phyloP scores from a whole-genome alignment of 1,140 invertebrate genomes.

The Neoseiulus cucumeris region DNA sequence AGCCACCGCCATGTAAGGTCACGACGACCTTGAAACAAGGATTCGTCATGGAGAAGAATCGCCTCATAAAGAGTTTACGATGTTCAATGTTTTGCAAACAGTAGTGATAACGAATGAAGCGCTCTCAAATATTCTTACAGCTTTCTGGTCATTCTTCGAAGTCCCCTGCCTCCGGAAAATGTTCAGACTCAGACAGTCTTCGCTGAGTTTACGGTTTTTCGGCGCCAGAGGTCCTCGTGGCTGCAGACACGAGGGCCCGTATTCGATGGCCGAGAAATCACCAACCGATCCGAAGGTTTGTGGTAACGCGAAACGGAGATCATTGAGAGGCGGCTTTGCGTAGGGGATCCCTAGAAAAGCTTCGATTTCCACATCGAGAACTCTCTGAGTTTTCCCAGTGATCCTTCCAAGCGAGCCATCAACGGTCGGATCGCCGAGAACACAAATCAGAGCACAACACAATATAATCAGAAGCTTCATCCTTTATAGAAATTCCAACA shows the following conservation, averaged over 20 bases:
- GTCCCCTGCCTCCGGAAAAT: constrained; percentile 35
- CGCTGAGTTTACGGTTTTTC: constrained; percentile 33
- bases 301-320: constrained; percentile 64
- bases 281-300: constrained; percentile 56
- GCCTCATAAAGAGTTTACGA: too few relatives aligned
- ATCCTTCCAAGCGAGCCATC: too few relatives aligned
- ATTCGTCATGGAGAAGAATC: too few relatives aligned
- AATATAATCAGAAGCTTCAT: too few relatives aligned
- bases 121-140: too few relatives aligned
- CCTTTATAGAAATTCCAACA: too few relatives aligned
- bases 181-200: constrained; percentile 88
- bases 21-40: constrained; percentile 45
- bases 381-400: too few relatives aligned
- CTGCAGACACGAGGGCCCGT: constrained; percentile 62
- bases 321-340: constrained; percentile 67
- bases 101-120: too few relatives aligned
- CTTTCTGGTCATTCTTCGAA: not conserved
- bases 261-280: constrained; percentile 65
- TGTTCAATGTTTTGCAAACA: too few relatives aligned
- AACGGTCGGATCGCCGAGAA: too few relatives aligned
- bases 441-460: too few relatives aligned
- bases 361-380: constrained; percentile 36
- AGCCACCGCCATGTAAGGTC: constrained; percentile 53
- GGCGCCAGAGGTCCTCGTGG: not conserved
- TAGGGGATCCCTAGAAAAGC: constrained; percentile 80